Base-by-base conservation (phyloP, 2,797 vertebrate species). In the Nyctibius grandis region DNA sequence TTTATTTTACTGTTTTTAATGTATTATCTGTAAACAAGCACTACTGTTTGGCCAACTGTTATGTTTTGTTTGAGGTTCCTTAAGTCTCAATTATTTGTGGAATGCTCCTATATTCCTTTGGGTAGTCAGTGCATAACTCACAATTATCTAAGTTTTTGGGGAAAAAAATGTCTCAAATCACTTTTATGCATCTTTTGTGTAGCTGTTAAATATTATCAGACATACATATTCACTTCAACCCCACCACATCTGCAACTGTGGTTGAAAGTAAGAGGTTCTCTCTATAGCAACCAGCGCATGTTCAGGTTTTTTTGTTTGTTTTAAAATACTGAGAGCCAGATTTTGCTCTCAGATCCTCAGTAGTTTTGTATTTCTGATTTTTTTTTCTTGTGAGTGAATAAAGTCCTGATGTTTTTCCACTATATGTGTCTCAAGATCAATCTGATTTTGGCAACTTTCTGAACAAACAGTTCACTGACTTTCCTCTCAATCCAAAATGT, bases 181-280 rank as follows among this genome's bases (percentile, higher is more conserved):
- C 36, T 94, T 91, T 65, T 78, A 69, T 45, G 33, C 73, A 88
- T 92, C 94, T 91, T 83, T 78, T 85, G 69, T 18, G 3, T 93
- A 86, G 59, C 88, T 90, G 94, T 86, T 91, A 79, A 90, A 81
- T 88, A 86, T 64, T 65, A 84, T 69, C 64, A 76, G 79, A 47
- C 57, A 48, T 59, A 61, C 18, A 81, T 63, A 85, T 16, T 95
- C 86, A 68, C 61, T 93, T 93, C 78, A 95, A 42, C 61, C 36
- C 61, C 16, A 59, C 75, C 82, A 95, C 94, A 94, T 96, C 91
- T 96, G 93, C 84, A 91, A 28, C 51, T 94, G 92, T 92, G 80
- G 74, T 73, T 95, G 93, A 95, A 97, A 97, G 94, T 47, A 93
- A 94, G 73, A 96, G 38, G 57, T 78, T 91, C 72, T 97, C 65